These are phyloP conservation scores for Baronia brevicornis DNA, from an alignment of 2,888 invertebrate species.

Conservation along the genomic window DNA sequence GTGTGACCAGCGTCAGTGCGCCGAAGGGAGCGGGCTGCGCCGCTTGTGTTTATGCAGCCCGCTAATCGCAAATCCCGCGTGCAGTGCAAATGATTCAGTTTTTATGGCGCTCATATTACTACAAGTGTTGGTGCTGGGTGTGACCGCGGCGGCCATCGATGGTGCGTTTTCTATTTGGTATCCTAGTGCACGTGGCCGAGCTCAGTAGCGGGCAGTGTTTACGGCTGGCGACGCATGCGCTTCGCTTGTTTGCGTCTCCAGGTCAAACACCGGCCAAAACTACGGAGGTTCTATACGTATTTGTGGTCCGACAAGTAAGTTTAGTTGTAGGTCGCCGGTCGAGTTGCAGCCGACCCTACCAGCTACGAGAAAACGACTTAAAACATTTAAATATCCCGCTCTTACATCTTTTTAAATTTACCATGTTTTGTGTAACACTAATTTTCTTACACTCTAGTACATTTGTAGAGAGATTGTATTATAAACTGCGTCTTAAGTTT, in stretches of 20 bases:
- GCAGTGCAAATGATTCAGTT: slow-evolving; percentile 81
- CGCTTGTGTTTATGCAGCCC: slow-evolving; percentile 63
- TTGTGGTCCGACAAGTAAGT: slow-evolving; percentile 52
- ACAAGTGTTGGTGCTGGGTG: slow-evolving; percentile 78
- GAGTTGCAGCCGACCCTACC: slow-evolving; percentile 31
- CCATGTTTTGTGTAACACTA: background rate
- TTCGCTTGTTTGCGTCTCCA: slow-evolving; percentile 58
- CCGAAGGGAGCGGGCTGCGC: slow-evolving; percentile 61
- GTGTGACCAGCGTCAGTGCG: slow-evolving; percentile 40
- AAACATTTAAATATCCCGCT: slow-evolving; percentile 2
- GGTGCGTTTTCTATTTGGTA: slow-evolving; percentile 51
- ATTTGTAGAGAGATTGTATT: no score
- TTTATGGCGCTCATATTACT: slow-evolving; percentile 87
- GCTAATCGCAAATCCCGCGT: slow-evolving; percentile 62
- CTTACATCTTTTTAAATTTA: background rate
- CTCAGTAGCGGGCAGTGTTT: slow-evolving; percentile 55
- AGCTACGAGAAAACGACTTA: slow-evolving; percentile 25
- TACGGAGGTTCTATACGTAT: slow-evolving; percentile 51
- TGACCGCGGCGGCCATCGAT: slow-evolving; percentile 65
- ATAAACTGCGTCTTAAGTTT: slow-evolving; percentile 1
- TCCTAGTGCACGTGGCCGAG: slow-evolving; percentile 42
- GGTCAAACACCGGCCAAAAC: slow-evolving; percentile 70
- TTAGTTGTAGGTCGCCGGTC: slow-evolving; percentile 40
- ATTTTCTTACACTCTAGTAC: no score
- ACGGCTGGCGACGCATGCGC: slow-evolving; percentile 66